Conservation (phyloP, 2,113 vertebrate species). For the Chelonoidis abingdonii region DNA sequence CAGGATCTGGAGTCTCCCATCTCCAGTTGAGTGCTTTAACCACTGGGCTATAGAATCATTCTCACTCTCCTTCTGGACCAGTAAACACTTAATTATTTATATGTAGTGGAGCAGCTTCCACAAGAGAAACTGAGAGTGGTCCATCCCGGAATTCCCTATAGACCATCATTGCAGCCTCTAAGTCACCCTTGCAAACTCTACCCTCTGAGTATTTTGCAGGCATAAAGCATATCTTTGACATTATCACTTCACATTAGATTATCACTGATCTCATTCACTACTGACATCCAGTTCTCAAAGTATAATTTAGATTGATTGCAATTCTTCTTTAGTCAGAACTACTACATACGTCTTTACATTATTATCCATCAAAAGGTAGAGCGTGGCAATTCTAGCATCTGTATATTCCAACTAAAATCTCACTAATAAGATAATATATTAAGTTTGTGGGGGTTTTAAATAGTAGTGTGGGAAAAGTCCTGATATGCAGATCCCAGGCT, state of each 20-base stretch:
- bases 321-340: neutral
- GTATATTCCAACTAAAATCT: rapidly evolving
- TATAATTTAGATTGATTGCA: neutral
- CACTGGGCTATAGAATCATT: neutral
- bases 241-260: neutral
- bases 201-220: neutral
- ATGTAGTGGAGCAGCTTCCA: neutral
- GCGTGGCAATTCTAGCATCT: neutral
- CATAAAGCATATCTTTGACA: neutral
- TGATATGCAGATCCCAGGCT: neutral
- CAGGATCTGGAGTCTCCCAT: neutral
- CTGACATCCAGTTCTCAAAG: neutral
- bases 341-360: neutral
- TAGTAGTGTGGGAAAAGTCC: neutral
- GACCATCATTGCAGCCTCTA: neutral
- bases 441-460: neutral
- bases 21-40: neutral
- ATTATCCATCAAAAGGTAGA: neutral
- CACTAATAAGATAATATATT: neutral
- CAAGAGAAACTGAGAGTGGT: neutral
- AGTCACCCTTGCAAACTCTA: neutral
- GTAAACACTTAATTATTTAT: neutral
- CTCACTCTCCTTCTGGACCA: neutral
- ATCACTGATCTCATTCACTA: neutral
- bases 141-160: neutral